Conservation (phyloP, 1,140 invertebrate genomes). For the Agrypnia vestita region DNA sequence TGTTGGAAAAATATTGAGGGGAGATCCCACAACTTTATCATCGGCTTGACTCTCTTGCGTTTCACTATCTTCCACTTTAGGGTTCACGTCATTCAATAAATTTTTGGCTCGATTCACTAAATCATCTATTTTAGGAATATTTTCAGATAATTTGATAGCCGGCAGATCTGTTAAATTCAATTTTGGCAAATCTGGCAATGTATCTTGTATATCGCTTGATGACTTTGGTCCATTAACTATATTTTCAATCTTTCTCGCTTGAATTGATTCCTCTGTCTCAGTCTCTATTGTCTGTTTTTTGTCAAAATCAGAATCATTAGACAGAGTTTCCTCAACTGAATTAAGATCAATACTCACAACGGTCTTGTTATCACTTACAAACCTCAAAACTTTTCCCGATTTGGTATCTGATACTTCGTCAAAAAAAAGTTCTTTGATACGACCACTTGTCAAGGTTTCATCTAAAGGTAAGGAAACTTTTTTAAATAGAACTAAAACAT, state of each 20-base stretch:
- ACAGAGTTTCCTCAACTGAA: too few species aligned
- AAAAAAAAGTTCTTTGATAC: constrained; percentile 24
- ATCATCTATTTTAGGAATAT: constrained; percentile 34
- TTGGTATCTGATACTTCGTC: neutral
- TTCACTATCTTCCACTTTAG: neutral
- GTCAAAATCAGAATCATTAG: neutral
- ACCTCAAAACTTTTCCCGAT: neutral
- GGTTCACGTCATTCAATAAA: constrained; percentile 42
- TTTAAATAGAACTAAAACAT: constrained; percentile 10
- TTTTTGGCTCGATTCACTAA: constrained; percentile 47
- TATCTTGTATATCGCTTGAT: neutral
- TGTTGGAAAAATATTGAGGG: neutral
- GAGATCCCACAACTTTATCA: constrained; percentile 6
- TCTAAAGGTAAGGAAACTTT: neutral
- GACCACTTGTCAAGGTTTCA: neutral
- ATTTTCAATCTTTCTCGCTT: neutral
- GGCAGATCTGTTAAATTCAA: constrained; percentile 16
- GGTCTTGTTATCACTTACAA: neutral
- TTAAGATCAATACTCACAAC: constrained; percentile 16
- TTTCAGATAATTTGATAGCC: neutral
- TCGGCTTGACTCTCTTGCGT: constrained; percentile 19
- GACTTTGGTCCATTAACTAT: neutral
- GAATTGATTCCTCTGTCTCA: neutral
- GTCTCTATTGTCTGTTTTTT: neutral
- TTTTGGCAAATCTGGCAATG: neutral